Base-by-base conservation (phyloP, 1,140 invertebrate genomes). In the Bombus consobrinus region DNA sequence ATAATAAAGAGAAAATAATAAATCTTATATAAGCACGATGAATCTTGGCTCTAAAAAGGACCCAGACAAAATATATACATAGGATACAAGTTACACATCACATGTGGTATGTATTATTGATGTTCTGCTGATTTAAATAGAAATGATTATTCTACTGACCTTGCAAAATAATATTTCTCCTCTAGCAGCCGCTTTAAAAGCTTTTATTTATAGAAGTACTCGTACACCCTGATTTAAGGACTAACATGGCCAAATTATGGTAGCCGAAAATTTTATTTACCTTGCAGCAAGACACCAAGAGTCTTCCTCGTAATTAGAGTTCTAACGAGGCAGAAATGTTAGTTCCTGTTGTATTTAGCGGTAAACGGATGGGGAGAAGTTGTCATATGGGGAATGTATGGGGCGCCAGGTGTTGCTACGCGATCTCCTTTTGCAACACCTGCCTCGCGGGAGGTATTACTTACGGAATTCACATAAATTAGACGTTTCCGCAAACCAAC, bases 371-470 rank as follows among this genome's bases (percentile, higher is more conserved):
- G 25, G 12, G 62, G 79, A 28, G 68, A 37, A 28, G 84, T 64
- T 85, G 82, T 87, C 78, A 86, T 88, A 90, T 85, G 89, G 86
- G 79, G 81, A 83, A 71, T 81, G 72, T 64, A 57, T 59, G 57
- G 64, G 69, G 83, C 79, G 75, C 91, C 91, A 92, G 92, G 91
- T 92, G 91, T 88, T 75, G 81, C 85, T 25, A 15, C 15, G 37
- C 43, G 83, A 88, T 89, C 87, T 89, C 78, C 80, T 89, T 88
- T 69, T 32, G 66, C 64, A 92, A 88, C 91, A 91, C 91, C 92
- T 92, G 91, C 91, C 87, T 85, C 62, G 86, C 87, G 84, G 87
- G 91, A 91, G 90, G 87, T 83, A 75, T 53, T 18, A 76, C 37
- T 83, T 69, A 81, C 81, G 85, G 86, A 92, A 91, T 92, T 87